phyloP scores from a whole-genome alignment of 2,113 vertebrate species.

The Suricata suricatta region DNA sequence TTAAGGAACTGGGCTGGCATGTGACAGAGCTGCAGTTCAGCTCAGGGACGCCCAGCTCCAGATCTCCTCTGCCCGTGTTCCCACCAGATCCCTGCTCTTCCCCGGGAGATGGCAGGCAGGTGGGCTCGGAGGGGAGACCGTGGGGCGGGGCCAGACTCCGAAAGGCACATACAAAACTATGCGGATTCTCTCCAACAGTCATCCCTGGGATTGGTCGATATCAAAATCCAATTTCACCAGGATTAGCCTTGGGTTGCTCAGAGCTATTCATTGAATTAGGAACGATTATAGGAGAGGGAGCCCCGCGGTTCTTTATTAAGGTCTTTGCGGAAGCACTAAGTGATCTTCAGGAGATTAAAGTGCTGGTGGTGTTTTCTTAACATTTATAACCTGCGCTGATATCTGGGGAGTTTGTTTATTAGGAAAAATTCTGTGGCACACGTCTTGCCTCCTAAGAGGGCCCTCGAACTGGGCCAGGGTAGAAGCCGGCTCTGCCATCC shows the following conservation, averaged over 20 bases:
- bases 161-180: neutral
- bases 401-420: constrained; percentile 72
- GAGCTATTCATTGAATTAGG: constrained; percentile 82
- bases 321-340: constrained; percentile 75
- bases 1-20: neutral
- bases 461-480: neutral
- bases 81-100: neutral
- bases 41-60: neutral
- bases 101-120: neutral
- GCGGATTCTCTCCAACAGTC: constrained; percentile 61
- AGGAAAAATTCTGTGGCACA: constrained; percentile 62
- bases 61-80: neutral
- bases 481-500: neutral
- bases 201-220: constrained; percentile 77
- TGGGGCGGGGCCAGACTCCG: constrained; percentile 13
- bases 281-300: constrained; percentile 80
- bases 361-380: constrained; percentile 75
- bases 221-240: constrained; percentile 83
- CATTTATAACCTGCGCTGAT: constrained; percentile 48
- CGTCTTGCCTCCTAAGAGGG: constrained; percentile 46
- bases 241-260: constrained; percentile 82
- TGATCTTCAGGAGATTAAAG: constrained; percentile 77
- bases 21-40: neutral
- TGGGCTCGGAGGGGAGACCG: neutral
- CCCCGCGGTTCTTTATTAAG: constrained; percentile 79